Conservation (phyloP, 2,113 vertebrate species). For the Brachyhypopomus gauderio region DNA sequence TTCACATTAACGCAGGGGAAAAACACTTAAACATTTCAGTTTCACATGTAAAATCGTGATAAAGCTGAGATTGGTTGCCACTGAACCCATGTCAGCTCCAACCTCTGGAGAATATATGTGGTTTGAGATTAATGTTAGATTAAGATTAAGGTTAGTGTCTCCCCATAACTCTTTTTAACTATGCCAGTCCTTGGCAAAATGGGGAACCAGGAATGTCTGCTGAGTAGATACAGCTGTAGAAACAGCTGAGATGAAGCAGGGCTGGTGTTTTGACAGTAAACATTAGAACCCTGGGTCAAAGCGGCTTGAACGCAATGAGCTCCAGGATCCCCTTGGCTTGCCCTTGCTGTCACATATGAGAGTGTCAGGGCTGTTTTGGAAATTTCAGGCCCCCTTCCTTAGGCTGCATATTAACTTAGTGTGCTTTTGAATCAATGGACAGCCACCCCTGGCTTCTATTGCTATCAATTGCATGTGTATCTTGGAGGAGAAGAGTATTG, state of each 20-base stretch:
- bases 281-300: conserved; percentile 37
- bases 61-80: not conserved
- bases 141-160: no score
- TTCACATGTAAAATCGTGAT: not conserved
- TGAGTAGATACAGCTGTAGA: conserved; percentile 53
- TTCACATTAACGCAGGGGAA: not conserved
- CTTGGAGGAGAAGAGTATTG: not conserved
- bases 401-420: conserved; percentile 31
- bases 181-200: not conserved
- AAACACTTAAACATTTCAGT: conserved; percentile 14
- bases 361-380: conserved; percentile 59
- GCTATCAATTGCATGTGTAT: not conserved
- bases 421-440: conserved; percentile 10
- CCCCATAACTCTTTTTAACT: not conserved
- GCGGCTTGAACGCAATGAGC: conserved; percentile 43
- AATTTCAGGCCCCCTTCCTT: conserved; percentile 49
- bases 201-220: conserved; percentile 33
- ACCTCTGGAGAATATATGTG: not conserved
- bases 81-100: not conserved
- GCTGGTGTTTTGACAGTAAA: conserved; percentile 62
- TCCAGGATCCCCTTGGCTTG: conserved; percentile 52
- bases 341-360: conserved; percentile 49
- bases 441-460: conserved; percentile 25
- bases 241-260: conserved; percentile 50
- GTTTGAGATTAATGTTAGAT: not conserved